These are phyloP conservation scores for Pseudorectes ferrugineus DNA, from an alignment of 2,113 vertebrate species.

Conservation along the genomic window DNA sequence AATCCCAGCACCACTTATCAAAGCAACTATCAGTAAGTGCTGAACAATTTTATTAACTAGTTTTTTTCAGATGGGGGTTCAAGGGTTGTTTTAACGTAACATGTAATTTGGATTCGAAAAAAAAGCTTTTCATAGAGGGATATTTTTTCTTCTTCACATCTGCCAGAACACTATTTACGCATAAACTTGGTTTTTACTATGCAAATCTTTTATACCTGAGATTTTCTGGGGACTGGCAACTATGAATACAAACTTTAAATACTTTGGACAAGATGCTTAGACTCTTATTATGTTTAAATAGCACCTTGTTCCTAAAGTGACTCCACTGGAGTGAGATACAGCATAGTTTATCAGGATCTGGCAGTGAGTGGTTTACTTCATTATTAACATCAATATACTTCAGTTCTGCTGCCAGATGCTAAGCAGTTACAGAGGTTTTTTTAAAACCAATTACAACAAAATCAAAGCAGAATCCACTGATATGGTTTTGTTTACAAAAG, in stretches of 20 bases:
- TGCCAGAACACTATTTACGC: not conserved
- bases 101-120: not conserved
- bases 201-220: not conserved
- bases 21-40: not conserved
- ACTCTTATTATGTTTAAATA: not conserved
- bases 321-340: not conserved
- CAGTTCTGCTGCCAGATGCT: not conserved
- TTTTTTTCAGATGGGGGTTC: not conserved
- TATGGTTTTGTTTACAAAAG: conserved; percentile 9
- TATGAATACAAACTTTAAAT: not conserved
- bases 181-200: not conserved
- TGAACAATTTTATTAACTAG: not conserved
- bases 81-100: not conserved
- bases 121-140: not conserved
- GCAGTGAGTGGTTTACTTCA: not conserved
- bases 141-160: not conserved
- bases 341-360: not conserved
- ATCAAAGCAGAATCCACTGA: not conserved
- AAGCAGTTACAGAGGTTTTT: not conserved
- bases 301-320: not conserved
- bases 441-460: conserved; percentile 1
- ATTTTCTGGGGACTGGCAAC: not conserved
- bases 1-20: not conserved
- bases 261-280: not conserved
- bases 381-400: conserved; percentile 7